Evolutionary conservation across 2,113 vertebrate genomes (phyloP).

Genomic region (Mesocricetus auratus): DNA sequence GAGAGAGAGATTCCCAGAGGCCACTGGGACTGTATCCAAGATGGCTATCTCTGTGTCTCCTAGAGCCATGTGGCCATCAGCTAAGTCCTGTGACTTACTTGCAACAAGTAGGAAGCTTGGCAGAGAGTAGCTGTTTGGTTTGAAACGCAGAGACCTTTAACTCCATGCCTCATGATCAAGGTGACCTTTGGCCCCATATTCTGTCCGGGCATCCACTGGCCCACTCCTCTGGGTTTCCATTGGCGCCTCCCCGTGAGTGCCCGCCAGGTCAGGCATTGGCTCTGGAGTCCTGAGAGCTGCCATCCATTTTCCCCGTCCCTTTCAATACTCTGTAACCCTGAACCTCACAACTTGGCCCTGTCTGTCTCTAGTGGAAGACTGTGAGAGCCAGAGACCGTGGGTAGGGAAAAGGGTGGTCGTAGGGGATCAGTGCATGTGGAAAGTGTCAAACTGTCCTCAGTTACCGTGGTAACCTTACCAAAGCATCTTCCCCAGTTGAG

Average conservation of each 20-base stretch:
- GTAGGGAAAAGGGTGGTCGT: no score
- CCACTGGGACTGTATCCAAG: neutral
- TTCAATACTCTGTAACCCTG: neutral
- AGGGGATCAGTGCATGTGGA: neutral
- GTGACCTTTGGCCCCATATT: neutral
- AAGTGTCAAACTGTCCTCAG: neutral
- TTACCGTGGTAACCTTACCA: neutral
- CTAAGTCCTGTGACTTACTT: neutral
- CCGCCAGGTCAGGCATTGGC: neutral
- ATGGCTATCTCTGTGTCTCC: neutral
- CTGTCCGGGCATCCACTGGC: neutral
- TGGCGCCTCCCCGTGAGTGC: fast-evolving
- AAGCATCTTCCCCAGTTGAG: neutral
- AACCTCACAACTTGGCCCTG: neutral
- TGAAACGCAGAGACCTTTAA: neutral
- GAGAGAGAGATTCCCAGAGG: neutral
- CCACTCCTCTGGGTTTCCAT: neutral
- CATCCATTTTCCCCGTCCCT: neutral
- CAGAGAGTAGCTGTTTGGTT: neutral
- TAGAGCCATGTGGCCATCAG: fast-evolving
- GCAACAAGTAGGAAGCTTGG: neutral
- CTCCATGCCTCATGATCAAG: neutral
- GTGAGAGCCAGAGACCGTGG: neutral
- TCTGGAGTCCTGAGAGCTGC: neutral
- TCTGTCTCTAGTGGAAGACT: neutral